Percentiles rank a stretch among this genome's conserved stretches.
These are phyloP conservation scores for Elachura formosa DNA, from an alignment of 2,113 vertebrate genomes.

Conservation along the genomic window DNA sequence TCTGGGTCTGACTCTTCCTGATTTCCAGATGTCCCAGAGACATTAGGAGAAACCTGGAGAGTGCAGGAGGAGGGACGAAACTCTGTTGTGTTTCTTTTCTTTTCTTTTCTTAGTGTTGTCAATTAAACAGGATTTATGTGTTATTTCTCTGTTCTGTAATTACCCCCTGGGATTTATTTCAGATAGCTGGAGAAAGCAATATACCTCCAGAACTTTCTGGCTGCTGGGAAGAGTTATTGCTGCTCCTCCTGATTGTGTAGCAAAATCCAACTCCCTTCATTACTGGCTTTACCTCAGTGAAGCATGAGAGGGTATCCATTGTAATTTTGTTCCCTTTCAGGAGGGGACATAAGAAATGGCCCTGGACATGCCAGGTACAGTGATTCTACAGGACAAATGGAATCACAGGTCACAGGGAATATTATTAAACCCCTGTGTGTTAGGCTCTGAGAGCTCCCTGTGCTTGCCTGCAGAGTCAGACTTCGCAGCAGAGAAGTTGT, in stretches of 20 bases:
- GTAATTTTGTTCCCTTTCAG: conserved; percentile 33
- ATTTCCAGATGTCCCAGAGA: neutral
- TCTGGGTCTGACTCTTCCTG: neutral
- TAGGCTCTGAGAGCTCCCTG: neutral
- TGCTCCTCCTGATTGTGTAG: neutral
- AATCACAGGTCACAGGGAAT: neutral
- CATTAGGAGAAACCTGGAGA: neutral
- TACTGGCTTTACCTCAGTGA: conserved; percentile 50
- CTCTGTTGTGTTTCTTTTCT: neutral
- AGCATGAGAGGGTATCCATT: neutral
- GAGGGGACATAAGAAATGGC: neutral
- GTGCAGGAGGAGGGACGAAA: neutral
- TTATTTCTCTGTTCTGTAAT: conserved; percentile 60
- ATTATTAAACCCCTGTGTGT: neutral
- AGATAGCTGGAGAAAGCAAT: conserved; percentile 42
- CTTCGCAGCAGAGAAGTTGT: neutral
- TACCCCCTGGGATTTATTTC: conserved; percentile 69
- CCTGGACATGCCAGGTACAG: neutral
- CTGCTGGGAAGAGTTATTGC: conserved; percentile 66
- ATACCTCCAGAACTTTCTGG: conserved; percentile 29
- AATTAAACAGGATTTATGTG: conserved; percentile 74
- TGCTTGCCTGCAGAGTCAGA: neutral
- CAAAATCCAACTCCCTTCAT: conserved; percentile 30
- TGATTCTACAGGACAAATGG: conserved; percentile 14
- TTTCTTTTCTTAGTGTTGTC: conserved; percentile 23